Evolutionary conservation across 2,888 invertebrate species (phyloP).

Genomic region (Hyposoter dolosus): DNA sequence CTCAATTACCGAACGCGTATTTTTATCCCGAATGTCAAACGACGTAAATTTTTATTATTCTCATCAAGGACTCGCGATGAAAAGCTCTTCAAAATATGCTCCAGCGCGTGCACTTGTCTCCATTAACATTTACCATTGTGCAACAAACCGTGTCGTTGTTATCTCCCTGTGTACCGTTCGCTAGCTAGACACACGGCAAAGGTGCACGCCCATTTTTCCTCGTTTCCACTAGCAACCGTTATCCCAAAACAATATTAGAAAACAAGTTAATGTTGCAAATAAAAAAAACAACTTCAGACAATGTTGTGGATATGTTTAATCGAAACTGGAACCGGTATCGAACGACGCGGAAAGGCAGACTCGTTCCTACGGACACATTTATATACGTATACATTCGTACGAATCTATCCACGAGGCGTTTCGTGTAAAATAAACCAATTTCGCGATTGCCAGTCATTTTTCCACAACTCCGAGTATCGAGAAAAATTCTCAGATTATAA

Average conservation of each 20-base stretch:
- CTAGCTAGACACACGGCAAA: constrained; percentile 7
- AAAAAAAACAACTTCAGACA: constrained; percentile 3
- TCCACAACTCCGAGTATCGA: not conserved
- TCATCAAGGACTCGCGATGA: constrained; percentile 26
- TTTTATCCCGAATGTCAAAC: constrained; percentile 29
- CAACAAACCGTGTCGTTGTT: constrained; percentile 36
- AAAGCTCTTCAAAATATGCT: not conserved
- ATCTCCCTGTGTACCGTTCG: constrained; percentile 19
- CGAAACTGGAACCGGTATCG: constrained; percentile 60
- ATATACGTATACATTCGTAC: constrained; percentile 17
- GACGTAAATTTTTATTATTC: constrained; percentile 10
- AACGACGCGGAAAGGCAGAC: constrained; percentile 31
- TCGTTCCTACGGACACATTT: constrained; percentile 5
- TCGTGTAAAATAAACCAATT: not conserved
- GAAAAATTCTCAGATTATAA: not conserved
- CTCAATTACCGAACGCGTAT: constrained; percentile 21
- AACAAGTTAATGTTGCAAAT: constrained; percentile 14
- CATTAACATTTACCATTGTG: constrained; percentile 33
- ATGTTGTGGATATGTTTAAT: constrained; percentile 57
- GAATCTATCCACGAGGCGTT: not conserved
- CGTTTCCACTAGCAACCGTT: constrained; percentile 76
- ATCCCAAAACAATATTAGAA: constrained; percentile 66
- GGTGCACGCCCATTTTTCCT: constrained; percentile 75
- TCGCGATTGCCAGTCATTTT: not conserved
- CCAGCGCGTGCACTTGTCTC: constrained; percentile 1